phyloP scores from a whole-genome alignment of 2,888 invertebrate species.

The Hirudinaria manillensis region DNA sequence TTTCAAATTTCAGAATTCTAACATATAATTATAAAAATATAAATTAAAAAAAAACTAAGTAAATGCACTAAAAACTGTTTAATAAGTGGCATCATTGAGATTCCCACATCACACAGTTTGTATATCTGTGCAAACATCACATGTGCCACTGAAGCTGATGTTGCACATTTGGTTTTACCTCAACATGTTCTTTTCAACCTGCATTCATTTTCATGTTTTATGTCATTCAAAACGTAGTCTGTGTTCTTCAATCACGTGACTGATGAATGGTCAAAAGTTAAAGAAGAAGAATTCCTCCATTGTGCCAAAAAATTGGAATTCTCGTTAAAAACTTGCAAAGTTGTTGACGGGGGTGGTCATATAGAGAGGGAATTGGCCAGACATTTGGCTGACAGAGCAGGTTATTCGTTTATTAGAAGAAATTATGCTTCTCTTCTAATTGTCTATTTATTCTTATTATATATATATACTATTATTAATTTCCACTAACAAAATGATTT shows the following conservation, averaged over 20 bases:
- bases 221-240: neutral
- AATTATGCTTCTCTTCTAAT: neutral
- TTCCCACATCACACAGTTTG: too few relatives aligned
- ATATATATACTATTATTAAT: neutral
- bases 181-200: too few relatives aligned
- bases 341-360: neutral
- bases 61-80: too few relatives aligned
- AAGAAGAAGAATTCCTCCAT: constrained; percentile 9
- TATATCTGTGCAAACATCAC: too few relatives aligned
- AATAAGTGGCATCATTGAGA: too few relatives aligned
- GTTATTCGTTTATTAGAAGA: neutral
- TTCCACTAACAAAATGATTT: neutral
- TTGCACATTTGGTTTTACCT: too few relatives aligned
- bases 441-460: neutral
- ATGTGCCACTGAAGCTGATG: too few relatives aligned
- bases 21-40: too few relatives aligned
- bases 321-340: neutral
- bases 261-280: neutral
- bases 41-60: too few relatives aligned
- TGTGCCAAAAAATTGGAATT: neutral
- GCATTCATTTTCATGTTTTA: too few relatives aligned
- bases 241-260: neutral
- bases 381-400: neutral
- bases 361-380: neutral
- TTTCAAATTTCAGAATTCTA: too few relatives aligned